phyloP scores from a whole-genome alignment of 2,113 vertebrate genomes.

The Hepsetus odoe region DNA sequence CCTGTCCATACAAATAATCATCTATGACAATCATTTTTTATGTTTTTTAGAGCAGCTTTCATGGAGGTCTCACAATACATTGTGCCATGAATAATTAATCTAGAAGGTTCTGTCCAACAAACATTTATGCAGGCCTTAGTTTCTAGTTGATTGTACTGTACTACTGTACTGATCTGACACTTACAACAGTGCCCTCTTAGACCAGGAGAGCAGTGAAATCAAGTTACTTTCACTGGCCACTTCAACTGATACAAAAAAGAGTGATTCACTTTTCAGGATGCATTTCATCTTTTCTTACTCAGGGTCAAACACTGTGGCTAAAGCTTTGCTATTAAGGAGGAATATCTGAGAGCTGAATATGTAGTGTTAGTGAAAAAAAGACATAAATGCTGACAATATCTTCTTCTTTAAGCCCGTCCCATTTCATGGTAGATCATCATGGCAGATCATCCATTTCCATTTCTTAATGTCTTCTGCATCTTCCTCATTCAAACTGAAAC shows the following conservation, averaged over 20 bases:
- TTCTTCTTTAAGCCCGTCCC: no score
- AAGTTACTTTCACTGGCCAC: background rate
- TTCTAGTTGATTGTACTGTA: background rate
- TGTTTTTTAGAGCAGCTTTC: background rate
- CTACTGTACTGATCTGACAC: background rate
- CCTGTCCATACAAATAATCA: conserved; percentile 10
- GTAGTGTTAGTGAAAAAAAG: background rate
- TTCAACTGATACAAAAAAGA: background rate
- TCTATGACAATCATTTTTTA: background rate
- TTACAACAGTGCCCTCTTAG: background rate
- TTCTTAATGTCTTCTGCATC: no score
- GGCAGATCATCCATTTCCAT: no score
- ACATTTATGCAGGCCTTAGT: background rate
- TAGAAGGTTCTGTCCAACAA: background rate
- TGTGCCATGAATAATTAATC: background rate
- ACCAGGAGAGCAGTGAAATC: background rate
- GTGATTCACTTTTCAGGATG: background rate
- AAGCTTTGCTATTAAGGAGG: background rate
- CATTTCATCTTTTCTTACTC: background rate
- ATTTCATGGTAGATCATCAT: no score
- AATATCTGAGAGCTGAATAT: background rate
- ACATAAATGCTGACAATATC: no score
- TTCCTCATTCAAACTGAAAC: no score
- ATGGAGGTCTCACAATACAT: background rate
- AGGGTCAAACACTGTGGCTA: conserved; percentile 7